Base-by-base conservation (phyloP, 2,888 invertebrate genomes). In the Troides oblongomaculatus region DNA sequence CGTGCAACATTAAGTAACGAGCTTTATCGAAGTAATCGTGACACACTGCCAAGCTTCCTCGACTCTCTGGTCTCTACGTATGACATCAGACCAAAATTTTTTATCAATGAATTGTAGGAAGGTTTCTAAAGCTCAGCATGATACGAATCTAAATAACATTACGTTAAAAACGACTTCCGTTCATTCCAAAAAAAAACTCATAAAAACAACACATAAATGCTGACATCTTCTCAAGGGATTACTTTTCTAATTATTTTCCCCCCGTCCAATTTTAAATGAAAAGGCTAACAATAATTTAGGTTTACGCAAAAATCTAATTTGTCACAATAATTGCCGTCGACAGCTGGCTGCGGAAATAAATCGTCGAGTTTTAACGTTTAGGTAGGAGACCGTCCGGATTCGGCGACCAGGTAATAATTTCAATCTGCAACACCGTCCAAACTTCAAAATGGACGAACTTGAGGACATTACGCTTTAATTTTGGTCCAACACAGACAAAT, bases 381-480 rank as follows among this genome's bases (percentile, higher is more conserved):
- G 67, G 70, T 64, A 64, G 64, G 25, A 61, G 86, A 78, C 79
- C 71, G 72, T 73, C 71, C 74, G 77, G 74, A 76, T 76, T 77
- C 74, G 75, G 79, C 78, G 81, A 76, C 81, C 89, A 90, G 90
- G 90, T 89, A 90, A 91, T 91, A 88, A 92, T 83, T 87, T 80
- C 90, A 89, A 90, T 89, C 90, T 87, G 88, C 82, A 87, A 79
- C 83, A 76, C 81, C 79, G 76, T 76, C 76, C 76, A 74, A 88
- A 87, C 86, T 89, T 84, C 79, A 79, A 78, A 90, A 89, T 79
- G 85, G 81, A 79, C 84, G 78, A 92, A 91, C 88, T 92, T 90
- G 75, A 79, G 79, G 84, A 84, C 85, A 85, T 90, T 88, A 89
- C 84, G 86, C 89, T 89, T 88, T 87, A 88, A 90, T 90, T 87